A percentile compares a stretch with the other conserved stretches of the same genome.
Conservation (phyloP, 2,888 invertebrate species). For the Leptura quadrifasciata region DNA sequence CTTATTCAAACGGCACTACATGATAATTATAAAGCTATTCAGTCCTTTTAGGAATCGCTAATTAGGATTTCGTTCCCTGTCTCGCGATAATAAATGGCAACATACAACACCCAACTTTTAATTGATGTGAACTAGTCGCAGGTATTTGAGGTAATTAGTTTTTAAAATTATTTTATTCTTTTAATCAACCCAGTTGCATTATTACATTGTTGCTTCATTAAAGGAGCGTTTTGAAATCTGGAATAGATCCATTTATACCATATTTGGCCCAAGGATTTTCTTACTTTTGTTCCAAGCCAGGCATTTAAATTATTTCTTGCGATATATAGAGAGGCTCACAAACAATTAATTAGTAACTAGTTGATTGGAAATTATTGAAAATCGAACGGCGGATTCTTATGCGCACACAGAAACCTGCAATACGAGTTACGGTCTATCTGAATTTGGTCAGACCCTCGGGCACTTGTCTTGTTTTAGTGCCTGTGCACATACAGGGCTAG, state of each 20-base stretch:
- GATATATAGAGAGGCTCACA: slow-evolving; percentile 35
- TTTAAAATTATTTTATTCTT: not conserved
- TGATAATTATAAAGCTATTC: too few relatives aligned
- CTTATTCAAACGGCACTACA: too few relatives aligned
- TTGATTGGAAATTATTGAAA: slow-evolving; percentile 46
- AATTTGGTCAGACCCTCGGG: slow-evolving; percentile 48
- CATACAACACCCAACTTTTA: slow-evolving; percentile 40
- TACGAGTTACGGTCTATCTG: slow-evolving; percentile 44
- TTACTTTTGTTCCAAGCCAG: slow-evolving; percentile 14
- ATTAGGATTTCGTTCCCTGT: not conserved
- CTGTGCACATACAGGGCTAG: slow-evolving; percentile 29
- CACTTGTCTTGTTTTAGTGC: slow-evolving; percentile 36
- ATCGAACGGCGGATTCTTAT: slow-evolving; percentile 26
- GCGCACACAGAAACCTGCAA: slow-evolving; percentile 39
- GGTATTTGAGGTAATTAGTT: slow-evolving; percentile 18
- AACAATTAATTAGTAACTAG: slow-evolving; percentile 47
- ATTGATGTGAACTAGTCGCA: slow-evolving; percentile 42
- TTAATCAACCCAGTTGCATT: slow-evolving; percentile 12
- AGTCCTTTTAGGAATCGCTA: too few relatives aligned
- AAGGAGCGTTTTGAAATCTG: slow-evolving; percentile 33
- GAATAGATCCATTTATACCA: slow-evolving; percentile 36
- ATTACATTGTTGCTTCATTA: slow-evolving; percentile 6
- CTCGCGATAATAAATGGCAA: slow-evolving; percentile 34
- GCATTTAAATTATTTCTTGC: slow-evolving; percentile 40
- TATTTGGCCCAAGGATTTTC: slow-evolving; percentile 30